These are phyloP conservation scores for Notodonta ziczac DNA, from an alignment of 2,888 invertebrate genomes.

Conservation along the genomic window DNA sequence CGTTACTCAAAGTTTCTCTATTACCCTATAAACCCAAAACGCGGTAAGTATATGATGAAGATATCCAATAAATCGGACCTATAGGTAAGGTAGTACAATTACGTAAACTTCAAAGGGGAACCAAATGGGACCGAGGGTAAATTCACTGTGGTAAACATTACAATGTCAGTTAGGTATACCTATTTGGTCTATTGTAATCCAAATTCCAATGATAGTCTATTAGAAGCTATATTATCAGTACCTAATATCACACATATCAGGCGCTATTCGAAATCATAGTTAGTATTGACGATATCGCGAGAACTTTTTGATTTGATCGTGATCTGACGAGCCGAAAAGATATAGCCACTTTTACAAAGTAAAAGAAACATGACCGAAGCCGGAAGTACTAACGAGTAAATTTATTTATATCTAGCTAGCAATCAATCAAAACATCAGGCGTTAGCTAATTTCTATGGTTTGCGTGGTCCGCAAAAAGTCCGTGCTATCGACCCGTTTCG, in stretches of 20 bases:
- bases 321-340: too few relatives aligned
- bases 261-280: too few relatives aligned
- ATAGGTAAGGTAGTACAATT: background rate
- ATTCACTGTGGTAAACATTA: too few relatives aligned
- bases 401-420: background rate
- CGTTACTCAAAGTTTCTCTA: constrained; percentile 68
- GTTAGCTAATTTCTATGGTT: background rate
- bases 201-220: too few relatives aligned
- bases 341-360: background rate
- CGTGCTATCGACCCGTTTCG: constrained; percentile 31
- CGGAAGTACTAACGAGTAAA: background rate
- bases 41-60: constrained; percentile 18
- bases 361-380: background rate
- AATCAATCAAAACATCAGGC: background rate
- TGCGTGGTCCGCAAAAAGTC: constrained; percentile 21
- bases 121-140: too few relatives aligned
- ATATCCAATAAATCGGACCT: constrained; percentile 15
- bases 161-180: too few relatives aligned
- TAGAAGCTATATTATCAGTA: too few relatives aligned
- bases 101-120: background rate
- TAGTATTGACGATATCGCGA: too few relatives aligned
- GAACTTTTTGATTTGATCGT: too few relatives aligned
- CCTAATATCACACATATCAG: too few relatives aligned
- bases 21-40: constrained; percentile 58
- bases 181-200: too few relatives aligned